A percentile compares a stretch with the other conserved stretches of the same genome.
Conservation (phyloP, 2,113 vertebrate genomes). For the Mobula hypostoma region DNA sequence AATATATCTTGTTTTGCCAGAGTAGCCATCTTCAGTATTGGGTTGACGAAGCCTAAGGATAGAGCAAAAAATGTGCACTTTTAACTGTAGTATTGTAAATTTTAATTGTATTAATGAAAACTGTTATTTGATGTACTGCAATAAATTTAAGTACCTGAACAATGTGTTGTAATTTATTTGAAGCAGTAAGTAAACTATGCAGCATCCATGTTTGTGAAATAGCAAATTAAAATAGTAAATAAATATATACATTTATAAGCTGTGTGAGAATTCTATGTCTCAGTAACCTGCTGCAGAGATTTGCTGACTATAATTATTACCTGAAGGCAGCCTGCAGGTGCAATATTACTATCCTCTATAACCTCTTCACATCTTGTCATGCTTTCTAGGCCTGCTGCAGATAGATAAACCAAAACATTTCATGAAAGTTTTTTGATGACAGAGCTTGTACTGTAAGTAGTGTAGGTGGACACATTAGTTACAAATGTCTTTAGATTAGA, state of each 20-base stretch:
- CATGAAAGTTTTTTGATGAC: not conserved
- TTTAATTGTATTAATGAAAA: not conserved
- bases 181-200: not conserved
- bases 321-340: not conserved
- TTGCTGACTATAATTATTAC: not conserved
- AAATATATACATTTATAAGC: not conserved
- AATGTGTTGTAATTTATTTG: not conserved
- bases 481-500: too few species aligned
- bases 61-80: not conserved
- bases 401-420: not conserved
- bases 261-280: not conserved
- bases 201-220: not conserved
- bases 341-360: not conserved
- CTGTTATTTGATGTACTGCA: slow-evolving; percentile 9
- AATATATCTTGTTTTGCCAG: not conserved
- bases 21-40: not conserved
- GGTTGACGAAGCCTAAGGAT: not conserved
- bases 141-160: not conserved
- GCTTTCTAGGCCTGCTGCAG: not conserved
- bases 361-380: not conserved
- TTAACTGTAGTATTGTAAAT: slow-evolving; percentile 23
- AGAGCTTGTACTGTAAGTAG: too few species aligned
- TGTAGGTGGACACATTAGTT: too few species aligned
- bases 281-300: not conserved
- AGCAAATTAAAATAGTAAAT: not conserved